phyloP scores from a whole-genome alignment of 2,797 vertebrate species.

The Sebastes matsubarae region DNA sequence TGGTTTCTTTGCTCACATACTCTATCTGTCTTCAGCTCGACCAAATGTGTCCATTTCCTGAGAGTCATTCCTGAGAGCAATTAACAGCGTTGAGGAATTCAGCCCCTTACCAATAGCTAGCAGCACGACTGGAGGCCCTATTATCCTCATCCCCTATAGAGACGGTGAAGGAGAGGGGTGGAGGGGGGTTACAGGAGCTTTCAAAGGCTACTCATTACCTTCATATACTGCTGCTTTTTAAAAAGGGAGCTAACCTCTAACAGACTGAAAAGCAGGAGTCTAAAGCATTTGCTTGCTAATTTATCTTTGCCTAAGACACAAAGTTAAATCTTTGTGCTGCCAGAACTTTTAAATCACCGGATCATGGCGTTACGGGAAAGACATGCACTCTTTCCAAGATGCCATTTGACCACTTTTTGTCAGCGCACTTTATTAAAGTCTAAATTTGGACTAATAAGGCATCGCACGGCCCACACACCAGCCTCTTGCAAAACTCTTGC shows the following conservation, averaged over 20 bases:
- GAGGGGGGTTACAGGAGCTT: not conserved
- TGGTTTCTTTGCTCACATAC: slow-evolving; percentile 49
- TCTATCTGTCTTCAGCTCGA: slow-evolving; percentile 62
- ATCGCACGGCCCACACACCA: slow-evolving; percentile 28
- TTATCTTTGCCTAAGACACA: slow-evolving; percentile 10
- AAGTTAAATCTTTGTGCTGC: slow-evolving; percentile 9
- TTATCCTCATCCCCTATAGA: slow-evolving; percentile 69
- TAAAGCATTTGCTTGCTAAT: slow-evolving; percentile 13
- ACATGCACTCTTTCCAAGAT: slow-evolving; percentile 26
- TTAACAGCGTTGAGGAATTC: slow-evolving; percentile 76
- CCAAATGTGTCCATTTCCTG: slow-evolving; percentile 76
- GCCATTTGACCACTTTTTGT: slow-evolving; percentile 15
- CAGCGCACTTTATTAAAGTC: slow-evolving; percentile 32
- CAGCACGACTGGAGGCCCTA: slow-evolving; percentile 62
- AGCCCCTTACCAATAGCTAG: slow-evolving; percentile 45
- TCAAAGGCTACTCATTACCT: slow-evolving; percentile 47
- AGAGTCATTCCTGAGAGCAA: slow-evolving; percentile 74
- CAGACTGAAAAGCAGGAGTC: slow-evolving; percentile 2
- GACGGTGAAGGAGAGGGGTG: slow-evolving; percentile 18
- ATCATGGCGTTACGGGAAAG: slow-evolving; percentile 16
- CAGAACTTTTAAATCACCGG: slow-evolving; percentile 25
- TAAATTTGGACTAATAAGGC: slow-evolving; percentile 40
- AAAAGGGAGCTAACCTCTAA: not conserved
- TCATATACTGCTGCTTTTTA: slow-evolving; percentile 35
- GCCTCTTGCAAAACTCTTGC: slow-evolving; percentile 44